A percentile compares a stretch with the other conserved stretches of the same genome.
Evolutionary conservation across 2,888 invertebrate genomes (phyloP).

Genomic region (Rhagium mordax): DNA sequence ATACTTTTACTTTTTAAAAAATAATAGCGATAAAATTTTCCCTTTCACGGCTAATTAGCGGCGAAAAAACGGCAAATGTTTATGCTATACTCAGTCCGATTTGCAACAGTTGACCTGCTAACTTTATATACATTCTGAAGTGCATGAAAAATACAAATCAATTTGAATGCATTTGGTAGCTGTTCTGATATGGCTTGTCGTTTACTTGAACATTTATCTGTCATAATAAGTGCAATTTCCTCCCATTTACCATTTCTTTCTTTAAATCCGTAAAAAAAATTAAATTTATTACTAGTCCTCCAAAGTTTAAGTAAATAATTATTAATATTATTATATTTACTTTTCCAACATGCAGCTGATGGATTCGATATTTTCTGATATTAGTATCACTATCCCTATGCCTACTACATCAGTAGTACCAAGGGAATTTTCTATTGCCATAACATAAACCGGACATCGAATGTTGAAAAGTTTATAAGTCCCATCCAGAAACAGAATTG

Average conservation of each 20-base stretch:
- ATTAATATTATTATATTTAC: no score
- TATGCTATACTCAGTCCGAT: no score
- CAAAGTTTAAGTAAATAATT: neutral
- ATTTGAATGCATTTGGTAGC: neutral
- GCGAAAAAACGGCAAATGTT: no score
- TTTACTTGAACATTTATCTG: slow-evolving; percentile 14
- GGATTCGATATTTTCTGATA: neutral
- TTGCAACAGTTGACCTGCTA: no score
- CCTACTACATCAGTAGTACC: neutral
- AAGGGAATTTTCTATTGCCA: neutral
- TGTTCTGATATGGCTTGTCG: neutral
- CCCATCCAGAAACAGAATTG: neutral
- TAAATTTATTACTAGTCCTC: neutral
- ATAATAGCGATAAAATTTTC: no score
- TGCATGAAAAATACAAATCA: slow-evolving; percentile 17
- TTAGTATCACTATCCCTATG: neutral
- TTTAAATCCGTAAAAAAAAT: slow-evolving; percentile 1
- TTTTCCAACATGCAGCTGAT: neutral
- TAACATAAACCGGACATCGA: neutral
- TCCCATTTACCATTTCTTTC: slow-evolving; percentile 19
- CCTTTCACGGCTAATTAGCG: no score
- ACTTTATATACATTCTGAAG: no score
- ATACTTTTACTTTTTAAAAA: no score
- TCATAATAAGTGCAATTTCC: slow-evolving; percentile 3
- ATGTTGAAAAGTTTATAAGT: neutral